These are phyloP conservation scores for Carposina sasakii DNA, from an alignment of 1,140 invertebrate species.

Conservation along the genomic window DNA sequence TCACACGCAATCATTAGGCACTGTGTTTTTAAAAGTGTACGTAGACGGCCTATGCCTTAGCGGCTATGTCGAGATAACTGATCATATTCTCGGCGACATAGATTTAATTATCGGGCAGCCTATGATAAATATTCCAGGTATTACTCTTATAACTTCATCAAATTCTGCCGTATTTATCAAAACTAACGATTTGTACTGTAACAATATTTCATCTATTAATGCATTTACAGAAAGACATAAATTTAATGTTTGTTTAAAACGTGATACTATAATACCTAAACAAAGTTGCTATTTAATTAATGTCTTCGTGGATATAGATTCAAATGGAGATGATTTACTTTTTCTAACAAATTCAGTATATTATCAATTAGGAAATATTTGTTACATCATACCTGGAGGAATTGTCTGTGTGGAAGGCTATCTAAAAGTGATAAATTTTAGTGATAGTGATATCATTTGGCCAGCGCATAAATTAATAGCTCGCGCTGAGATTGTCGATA, in stretches of 20 bases:
- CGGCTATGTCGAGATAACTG: conserved; percentile 5
- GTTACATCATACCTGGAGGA: neutral
- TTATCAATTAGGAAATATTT: conserved; percentile 8
- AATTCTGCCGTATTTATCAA: neutral
- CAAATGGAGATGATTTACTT: neutral
- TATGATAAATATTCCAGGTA: conserved; percentile 3
- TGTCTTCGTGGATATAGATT: neutral
- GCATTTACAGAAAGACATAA: neutral
- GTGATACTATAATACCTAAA: neutral
- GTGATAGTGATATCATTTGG: conserved; percentile 1
- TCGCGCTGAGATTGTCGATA: conserved; percentile 1
- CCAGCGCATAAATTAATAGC: neutral
- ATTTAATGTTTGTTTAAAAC: neutral
- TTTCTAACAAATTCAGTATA: conserved; percentile 1
- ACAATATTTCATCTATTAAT: neutral
- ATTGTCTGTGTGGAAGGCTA: neutral
- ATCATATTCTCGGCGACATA: neutral
- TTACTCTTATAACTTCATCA: conserved; percentile 7
- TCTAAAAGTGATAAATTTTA: conserved; percentile 6
- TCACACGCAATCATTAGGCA: conserved; percentile 3
- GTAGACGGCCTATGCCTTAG: neutral
- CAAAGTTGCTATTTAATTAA: neutral
- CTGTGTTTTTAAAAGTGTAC: neutral
- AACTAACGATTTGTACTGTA: neutral
- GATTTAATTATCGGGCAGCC: conserved; percentile 11